Conservation (phyloP, 64 coral and sea anemone species). For the Montipora foliosa region DNA sequence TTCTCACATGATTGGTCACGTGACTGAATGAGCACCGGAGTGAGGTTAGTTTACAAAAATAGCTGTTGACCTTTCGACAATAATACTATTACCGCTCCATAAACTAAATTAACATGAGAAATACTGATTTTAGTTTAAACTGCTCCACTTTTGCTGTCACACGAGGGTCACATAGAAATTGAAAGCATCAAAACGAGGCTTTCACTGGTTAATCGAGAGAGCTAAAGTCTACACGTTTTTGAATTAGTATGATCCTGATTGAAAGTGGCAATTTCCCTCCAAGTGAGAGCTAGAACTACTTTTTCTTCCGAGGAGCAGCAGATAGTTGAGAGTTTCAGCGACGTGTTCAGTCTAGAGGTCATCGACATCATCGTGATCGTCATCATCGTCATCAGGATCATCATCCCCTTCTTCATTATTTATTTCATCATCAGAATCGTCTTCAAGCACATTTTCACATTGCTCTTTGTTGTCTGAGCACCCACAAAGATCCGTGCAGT, state of each 20-base stretch:
- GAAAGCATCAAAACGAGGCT: neutral
- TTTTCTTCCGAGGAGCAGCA: neutral
- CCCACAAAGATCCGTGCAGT: neutral
- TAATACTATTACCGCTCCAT: neutral
- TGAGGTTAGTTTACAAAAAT: too few relatives aligned
- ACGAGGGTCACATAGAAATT: neutral
- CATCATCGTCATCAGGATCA: neutral
- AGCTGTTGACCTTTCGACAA: too few relatives aligned
- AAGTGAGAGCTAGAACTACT: neutral
- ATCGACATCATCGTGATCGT: slow-evolving; percentile 13
- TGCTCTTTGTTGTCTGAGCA: neutral
- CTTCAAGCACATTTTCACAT: neutral
- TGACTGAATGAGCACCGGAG: too few relatives aligned
- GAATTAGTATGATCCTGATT: slow-evolving; percentile 6
- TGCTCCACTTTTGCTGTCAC: neutral
- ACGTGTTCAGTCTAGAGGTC: neutral
- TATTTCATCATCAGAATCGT: neutral
- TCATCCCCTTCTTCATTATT: neutral
- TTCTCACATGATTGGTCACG: too few relatives aligned
- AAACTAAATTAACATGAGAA: neutral
- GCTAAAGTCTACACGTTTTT: neutral
- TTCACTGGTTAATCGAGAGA: neutral
- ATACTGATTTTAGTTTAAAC: neutral
- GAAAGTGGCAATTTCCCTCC: neutral
- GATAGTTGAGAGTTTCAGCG: slow-evolving; percentile 5